A percentile compares a stretch with the other conserved stretches of the same genome.
Conservation (phyloP, 2,113 vertebrate genomes). For the Pithys albifrons region DNA sequence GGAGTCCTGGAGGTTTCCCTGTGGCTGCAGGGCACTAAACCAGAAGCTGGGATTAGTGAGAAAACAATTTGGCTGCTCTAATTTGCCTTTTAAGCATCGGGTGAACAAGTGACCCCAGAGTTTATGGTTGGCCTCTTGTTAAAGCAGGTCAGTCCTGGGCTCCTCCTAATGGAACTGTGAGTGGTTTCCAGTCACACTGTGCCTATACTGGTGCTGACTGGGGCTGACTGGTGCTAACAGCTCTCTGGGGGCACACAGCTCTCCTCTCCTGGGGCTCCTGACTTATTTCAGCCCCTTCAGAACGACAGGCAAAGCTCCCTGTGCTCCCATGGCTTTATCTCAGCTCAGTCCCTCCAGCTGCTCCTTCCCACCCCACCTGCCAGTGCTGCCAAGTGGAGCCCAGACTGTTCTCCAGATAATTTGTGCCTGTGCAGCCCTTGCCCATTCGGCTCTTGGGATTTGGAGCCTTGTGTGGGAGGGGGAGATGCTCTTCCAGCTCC, state of each 20-base stretch:
- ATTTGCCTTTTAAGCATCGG: not conserved
- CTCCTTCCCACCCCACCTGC: not conserved
- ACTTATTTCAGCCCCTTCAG: not conserved
- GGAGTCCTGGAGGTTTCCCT: not conserved
- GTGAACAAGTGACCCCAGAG: not conserved
- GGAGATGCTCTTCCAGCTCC: not conserved
- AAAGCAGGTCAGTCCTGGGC: not conserved
- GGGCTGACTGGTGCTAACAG: not conserved
- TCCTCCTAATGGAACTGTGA: not conserved
- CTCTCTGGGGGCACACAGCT: not conserved
- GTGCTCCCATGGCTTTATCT: not conserved
- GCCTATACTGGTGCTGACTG: not conserved
- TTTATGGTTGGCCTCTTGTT: conserved; percentile 30
- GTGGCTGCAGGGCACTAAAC: fast-evolving
- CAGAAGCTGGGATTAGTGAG: not conserved
- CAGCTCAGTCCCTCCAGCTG: not conserved
- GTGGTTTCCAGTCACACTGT: not conserved
- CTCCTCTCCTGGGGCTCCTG: not conserved
- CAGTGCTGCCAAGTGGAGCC: not conserved
- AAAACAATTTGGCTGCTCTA: not conserved
- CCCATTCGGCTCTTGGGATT: fast-evolving
- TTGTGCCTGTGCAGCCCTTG: not conserved
- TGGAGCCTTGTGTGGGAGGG: not conserved
- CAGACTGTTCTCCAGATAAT: not conserved
- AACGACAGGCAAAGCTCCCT: not conserved